Evolutionary conservation across 2,113 vertebrate genomes (phyloP), one percentile per base, ranked within the genome.

Genomic region (Callopanchax toddi): DNA sequence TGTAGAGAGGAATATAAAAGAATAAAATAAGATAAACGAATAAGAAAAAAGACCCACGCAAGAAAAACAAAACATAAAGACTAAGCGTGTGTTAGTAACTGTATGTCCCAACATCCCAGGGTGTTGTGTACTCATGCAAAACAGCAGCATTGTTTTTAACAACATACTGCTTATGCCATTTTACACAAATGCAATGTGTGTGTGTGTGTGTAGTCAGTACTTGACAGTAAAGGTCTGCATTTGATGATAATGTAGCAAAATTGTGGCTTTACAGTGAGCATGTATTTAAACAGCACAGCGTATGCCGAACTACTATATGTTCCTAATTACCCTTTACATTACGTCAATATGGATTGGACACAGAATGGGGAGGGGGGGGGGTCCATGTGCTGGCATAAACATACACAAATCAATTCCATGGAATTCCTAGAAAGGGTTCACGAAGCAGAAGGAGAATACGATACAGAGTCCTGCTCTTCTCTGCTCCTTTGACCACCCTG

Each of bases 361-460:
- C 26, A 40, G 54, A 58, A 73, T 49, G 29, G 10, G 4, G 3
- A 17, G 8, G 23, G 4, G 32, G 4, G 26, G 26, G 26, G 29
- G 29, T 49, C 39, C 25, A 66, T 66, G 45, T 73, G 49, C 44
- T 51, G 22, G 25, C 10, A 57, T 20, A 42, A 73, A 57, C 22
- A 60, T 43, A 45, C 71, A 46, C 32, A 72, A 63, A 76, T 55
- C 34, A 18, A 22, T 44, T 21, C 13, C n/a, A 56, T 16, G 21
- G 52, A 53, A 36, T 0, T 36, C 10, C 23, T 22, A 6, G 36
- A 74, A 72, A 45, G 15, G 44, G 57, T 42, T 50, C 23, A 67
- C 2, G 3, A 70, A 29, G 32, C 25, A 44, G 3, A 60, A 25
- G 12, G 5, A 34, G 34, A 54, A 57, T 42, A 36, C n/a, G 58